Base-by-base conservation (phyloP, 2,797 vertebrate genomes). In the Amphiprion clarkii region DNA sequence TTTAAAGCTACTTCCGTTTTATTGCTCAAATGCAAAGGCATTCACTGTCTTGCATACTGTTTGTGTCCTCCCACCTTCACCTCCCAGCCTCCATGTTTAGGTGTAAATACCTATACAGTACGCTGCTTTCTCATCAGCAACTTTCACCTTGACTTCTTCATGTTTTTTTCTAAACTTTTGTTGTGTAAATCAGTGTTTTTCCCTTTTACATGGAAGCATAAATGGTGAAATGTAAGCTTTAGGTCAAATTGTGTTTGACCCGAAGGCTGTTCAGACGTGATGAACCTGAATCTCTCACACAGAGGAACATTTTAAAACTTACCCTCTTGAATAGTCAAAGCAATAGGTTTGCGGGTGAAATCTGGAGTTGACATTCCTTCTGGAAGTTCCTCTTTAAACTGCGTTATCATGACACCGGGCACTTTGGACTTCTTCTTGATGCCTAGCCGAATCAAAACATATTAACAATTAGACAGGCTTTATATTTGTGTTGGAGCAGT, bases 301-400 rank as follows among this genome's bases (percentile, higher is more conserved):
- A 2, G 5, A 65, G 7, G 61, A 36, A 10, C 2, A 9, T 2
- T 31, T 10, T 7, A 42, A 67, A 27, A 76, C 88, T 80, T 87
- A 98, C 97, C 97, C 90, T 98, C 96, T 78, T 96, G 96, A 84
- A 98, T 89, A 0, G 96, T 97, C 80, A 97, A 81, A 74, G 93
- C 95, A 39, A 98, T 87, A 1, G 97, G 97, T 88, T 97, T 98
- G 76, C 90, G 92, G 67, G 94, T 95, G 66, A 98, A 98, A 91
- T 97, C 96, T 4, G 97, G 97, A 5, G 88, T 92, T 33, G 94
- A 93, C 91, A 91, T 95, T 56, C 95, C 97, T 54, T 95, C 67
- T 1, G 97, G 97, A 81, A 98, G 80, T 49, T 96, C 85, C 40
- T 97, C 96, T 71, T 92, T 71, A 85, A 94, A 96, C 85, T 97